Base-by-base conservation (phyloP, 2,888 invertebrate genomes). In the Drosophila fungiperda region DNA sequence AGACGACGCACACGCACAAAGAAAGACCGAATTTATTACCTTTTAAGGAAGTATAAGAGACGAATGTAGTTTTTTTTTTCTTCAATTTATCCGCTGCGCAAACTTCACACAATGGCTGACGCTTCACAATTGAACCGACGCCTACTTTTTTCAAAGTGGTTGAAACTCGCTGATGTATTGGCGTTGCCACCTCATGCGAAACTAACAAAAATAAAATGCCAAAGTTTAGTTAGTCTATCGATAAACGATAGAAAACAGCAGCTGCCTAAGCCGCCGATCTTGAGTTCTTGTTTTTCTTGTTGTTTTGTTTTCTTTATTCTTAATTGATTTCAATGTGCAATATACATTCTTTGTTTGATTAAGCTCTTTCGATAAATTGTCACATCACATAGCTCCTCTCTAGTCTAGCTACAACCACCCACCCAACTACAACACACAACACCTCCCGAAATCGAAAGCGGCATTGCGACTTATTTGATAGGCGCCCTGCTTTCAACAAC, bases 111-210 rank as follows among this genome's bases (percentile, higher is more conserved):
- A 65, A 81, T 78, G 84, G 86, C 68, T 66, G 79, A 86, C 82
- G 79, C 79, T 79, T 61, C 52, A 79, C 69, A 77, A 87, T 76
- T 84, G 77, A 87, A 85, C 83, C 89, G 84, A 85, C 84, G 84
- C 84, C 84, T 85, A 81, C 87, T 85, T 85, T 85, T 85, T 88
- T 80, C 72, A 80, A 80, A 83, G 86, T 83, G 87, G 82, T 83
- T 86, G 87, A 83, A 82, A 68, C 68, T 70, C 45, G 68, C 32
- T 40, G 12, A 42, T n/a, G 15, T 1, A 9, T n/a, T n/a, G 17
- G 49, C 40, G 78, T 5, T 76, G 76, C 77, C 76, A 77, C 62
- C 53, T 35, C 23, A 42, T 9, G 9, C 3, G 17, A 63, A 71
- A 52, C 53, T 23, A 23, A 38, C 23, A 42, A 58, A 40, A 8